Evolutionary conservation across 2,113 vertebrate genomes (phyloP), one percentile per base, ranked within the genome.

Genomic region (Psammodynastes pulverulentus): DNA sequence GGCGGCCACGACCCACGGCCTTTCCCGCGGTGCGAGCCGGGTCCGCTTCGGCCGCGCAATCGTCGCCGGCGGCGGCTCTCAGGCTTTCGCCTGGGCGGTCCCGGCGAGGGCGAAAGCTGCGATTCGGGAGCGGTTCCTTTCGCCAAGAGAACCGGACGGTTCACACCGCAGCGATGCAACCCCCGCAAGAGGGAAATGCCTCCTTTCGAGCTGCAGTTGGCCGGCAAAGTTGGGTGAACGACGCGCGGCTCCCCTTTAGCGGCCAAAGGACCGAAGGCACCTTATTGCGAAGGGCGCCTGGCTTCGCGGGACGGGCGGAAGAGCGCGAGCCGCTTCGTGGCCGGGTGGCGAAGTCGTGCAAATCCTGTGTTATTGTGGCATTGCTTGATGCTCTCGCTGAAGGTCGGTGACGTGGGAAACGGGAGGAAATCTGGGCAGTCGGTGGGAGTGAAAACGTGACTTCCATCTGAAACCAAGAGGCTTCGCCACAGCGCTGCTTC

Each of bases 1-100:
- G 12, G 1, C 29, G 62, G 62, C 1, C 13, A 0, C 62, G 5
- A 34, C 13, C 62, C n/a, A 0, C n/a, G n/a, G 0, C 1, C n/a
- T n/a, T 72, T 34, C n/a, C n/a, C 62, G 3, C 54, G 23, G 19
- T 2, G 23, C 0, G 7, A 56, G 54, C 54, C 23, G 23, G n/a
- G 5, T 21, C 67, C 34, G 15, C n/a, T 79, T 39, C 67, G 67
- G 26, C 10, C 23, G 54, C 54, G 7, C 6, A 54, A n/a, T n/a
- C n/a, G 54, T 9, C 56, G 54, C 10, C 58, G 12, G 29, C 29
- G 10, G 10, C 1, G 58, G 9, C 4, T 39, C 67, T 17, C 67
- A 1, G 26, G 58, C 10, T 62, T 62, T 4, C 1, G 54, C 23
- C 17, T 56, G 23, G 54, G 54, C 17, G 53, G 53, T 54, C 19